These are phyloP conservation scores for Turnix velox DNA, from an alignment of 2,113 vertebrate genomes.

Conservation along the genomic window DNA sequence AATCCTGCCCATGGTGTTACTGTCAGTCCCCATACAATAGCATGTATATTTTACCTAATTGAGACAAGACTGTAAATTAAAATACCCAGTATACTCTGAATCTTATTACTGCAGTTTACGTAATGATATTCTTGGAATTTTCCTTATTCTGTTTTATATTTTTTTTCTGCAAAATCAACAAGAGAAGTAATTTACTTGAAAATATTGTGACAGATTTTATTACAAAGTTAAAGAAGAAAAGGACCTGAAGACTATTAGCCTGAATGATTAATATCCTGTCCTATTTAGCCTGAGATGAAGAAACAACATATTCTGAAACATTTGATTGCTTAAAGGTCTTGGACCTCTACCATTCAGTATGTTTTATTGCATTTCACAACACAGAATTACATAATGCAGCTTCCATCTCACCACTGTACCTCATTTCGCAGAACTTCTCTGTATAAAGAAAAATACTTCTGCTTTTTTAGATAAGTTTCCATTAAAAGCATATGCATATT, in stretches of 20 bases:
- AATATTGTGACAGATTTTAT: not conserved
- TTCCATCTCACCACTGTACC: not conserved
- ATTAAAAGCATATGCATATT: not conserved
- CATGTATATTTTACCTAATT: not conserved
- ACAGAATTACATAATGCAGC: not conserved
- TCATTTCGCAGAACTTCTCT: not conserved
- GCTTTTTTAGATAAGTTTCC: not conserved
- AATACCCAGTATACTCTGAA: not conserved
- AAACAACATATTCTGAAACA: not conserved
- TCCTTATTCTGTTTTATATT: not conserved
- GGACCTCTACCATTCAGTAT: not conserved
- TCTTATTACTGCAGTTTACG: not conserved
- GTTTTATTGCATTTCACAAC: not conserved
- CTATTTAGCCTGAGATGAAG: not conserved
- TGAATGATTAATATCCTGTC: not conserved
- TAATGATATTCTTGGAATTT: not conserved
- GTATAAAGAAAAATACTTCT: not conserved
- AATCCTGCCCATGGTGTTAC: not conserved
- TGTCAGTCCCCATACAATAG: not conserved
- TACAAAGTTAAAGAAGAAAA: not conserved
- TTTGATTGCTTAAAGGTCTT: not conserved
- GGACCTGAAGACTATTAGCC: not conserved
- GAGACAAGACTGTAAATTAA: not conserved
- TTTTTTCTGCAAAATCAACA: not conserved
- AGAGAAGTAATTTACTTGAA: not conserved